Conservation (phyloP, 2,888 invertebrate species). For the Eilema sororculum region DNA sequence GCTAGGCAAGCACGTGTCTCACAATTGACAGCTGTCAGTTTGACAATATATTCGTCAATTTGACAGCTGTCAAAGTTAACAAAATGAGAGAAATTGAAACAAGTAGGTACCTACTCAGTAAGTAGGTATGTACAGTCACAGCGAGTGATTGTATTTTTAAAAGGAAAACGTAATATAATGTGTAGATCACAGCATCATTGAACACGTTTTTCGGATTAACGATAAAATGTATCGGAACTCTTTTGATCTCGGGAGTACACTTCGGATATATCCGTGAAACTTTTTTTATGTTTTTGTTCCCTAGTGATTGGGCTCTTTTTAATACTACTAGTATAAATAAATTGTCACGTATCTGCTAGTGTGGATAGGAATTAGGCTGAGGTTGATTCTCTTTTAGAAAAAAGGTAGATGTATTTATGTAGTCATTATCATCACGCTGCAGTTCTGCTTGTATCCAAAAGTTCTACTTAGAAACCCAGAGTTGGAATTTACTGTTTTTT, state of each 20-base stretch:
- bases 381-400: too few relatives aligned
- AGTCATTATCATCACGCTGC: too few relatives aligned
- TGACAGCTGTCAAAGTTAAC: background rate
- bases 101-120: background rate
- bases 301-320: background rate
- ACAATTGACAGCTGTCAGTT: background rate
- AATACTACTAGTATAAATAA: too few relatives aligned
- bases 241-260: background rate
- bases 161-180: background rate
- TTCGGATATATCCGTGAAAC: background rate
- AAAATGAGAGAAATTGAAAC: background rate
- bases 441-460: too few relatives aligned
- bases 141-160: background rate
- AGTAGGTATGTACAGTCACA: background rate
- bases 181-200: background rate
- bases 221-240: background rate
- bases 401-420: too few relatives aligned
- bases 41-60: background rate
- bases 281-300: background rate
- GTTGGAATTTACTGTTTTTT: too few relatives aligned
- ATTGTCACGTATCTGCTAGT: too few relatives aligned
- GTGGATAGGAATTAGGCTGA: too few relatives aligned
- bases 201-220: constrained; percentile 5
- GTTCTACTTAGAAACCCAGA: too few relatives aligned
- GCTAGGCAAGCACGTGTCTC: too few relatives aligned